Base-by-base conservation (phyloP, 2,888 invertebrate species). In the Tetramorium bicarinatum region DNA sequence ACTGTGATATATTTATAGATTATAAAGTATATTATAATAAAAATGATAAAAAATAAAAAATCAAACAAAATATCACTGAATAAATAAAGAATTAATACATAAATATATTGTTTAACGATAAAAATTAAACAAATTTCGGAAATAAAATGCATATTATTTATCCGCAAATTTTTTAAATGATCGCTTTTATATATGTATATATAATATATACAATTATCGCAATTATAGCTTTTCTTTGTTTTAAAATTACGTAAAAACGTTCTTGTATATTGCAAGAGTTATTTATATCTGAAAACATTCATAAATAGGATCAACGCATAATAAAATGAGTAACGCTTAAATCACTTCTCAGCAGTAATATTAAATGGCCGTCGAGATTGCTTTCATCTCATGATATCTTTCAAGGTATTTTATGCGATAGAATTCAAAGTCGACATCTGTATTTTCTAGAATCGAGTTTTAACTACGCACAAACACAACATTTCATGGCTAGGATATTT, bases 351-450 rank as follows among this genome's bases (percentile, higher is more conserved):
- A 29, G 34, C 21, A 82, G 54, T 34, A 44, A 75, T 72, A 64
- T 82, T 82, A 62, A 64, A 75, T 82, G 52, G 52, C 52, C 38
- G 52, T 41, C 62, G 44, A 64, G 62, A 81, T 74, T 54, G 54
- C 54, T 72, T 54, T 75, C 21, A 18, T 79, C 56, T 67, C 34
- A 21, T 49, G 62, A 25, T 52, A 18, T 62, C 44, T 44, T 64
- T 54, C 41, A 41, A 71, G 52, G 25, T 41, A 52, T 82, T 54
- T 38, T 11, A 21, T 18, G 25, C 38, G 15, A 41, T 52, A 41
- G n/a, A 38, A 38, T 52, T 38, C 15, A 15, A 71, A 47, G 25
- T 29, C 21, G 25, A 62, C 62, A 62, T 81, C 49, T 44, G n/a
- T 64, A 75, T 75, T 64, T 54, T 54, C 34, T 8, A 18, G 18